phyloP scores from a whole-genome alignment of 2,113 vertebrate genomes.

The Speoplatyrhinus poulsoni region DNA sequence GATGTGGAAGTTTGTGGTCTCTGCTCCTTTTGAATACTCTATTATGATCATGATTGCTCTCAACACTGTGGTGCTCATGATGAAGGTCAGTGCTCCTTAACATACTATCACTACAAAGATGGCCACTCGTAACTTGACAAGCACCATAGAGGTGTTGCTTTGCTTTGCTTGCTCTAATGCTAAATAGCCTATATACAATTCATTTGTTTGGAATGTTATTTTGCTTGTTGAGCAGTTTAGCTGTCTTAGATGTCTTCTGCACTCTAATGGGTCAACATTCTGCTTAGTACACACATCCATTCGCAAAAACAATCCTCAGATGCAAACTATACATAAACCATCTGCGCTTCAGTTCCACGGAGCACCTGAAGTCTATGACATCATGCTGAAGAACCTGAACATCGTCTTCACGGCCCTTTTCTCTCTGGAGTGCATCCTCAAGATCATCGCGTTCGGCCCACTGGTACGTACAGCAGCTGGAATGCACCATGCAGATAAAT shows the following conservation, averaged over 20 bases:
- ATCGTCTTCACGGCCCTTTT: slow-evolving; percentile 95
- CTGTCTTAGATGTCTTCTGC: no score
- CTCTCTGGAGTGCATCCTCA: slow-evolving; percentile 93
- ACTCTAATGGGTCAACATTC: no score
- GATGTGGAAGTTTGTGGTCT: slow-evolving; percentile 97
- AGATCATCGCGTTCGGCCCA: slow-evolving; percentile 94
- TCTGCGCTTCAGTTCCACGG: slow-evolving; percentile 82
- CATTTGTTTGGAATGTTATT: no score
- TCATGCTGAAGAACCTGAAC: slow-evolving; percentile 94
- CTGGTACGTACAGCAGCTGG: slow-evolving; percentile 78
- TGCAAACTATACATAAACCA: neutral
- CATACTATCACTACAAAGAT: neutral
- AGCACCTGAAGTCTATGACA: slow-evolving; percentile 88
- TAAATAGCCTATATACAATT: no score
- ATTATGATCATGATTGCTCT: slow-evolving; percentile 98
- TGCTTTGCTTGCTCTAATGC: neutral
- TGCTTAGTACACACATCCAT: neutral
- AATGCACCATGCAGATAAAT: neutral
- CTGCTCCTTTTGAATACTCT: slow-evolving; percentile 94
- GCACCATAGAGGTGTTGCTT: neutral
- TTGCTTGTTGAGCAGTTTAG: no score
- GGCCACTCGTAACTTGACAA: neutral
- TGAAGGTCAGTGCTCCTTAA: slow-evolving; percentile 84
- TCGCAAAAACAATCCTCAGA: neutral
- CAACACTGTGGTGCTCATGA: slow-evolving; percentile 97